Evolutionary conservation across 2,113 vertebrate genomes (phyloP).

Genomic region (Carassius auratus): DNA sequence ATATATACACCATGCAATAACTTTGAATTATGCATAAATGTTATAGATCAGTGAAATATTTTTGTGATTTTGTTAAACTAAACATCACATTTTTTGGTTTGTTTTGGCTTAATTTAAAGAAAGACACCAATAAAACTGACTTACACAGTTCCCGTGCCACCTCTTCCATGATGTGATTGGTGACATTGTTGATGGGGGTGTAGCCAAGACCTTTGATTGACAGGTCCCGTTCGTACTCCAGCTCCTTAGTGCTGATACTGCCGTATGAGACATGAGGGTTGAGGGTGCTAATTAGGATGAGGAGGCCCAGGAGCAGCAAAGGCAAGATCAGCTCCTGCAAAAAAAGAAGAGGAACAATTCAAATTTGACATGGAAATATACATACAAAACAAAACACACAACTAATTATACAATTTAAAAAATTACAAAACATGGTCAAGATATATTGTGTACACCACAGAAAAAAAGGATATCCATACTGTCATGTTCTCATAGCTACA

Average conservation of each 20-base stretch:
- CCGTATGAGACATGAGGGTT: conserved; percentile 76
- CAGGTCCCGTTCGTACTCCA: conserved; percentile 61
- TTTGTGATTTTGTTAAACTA: not conserved
- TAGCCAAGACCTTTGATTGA: conserved; percentile 72
- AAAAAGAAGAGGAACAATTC: not conserved
- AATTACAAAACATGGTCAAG: too few species aligned
- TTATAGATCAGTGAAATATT: not conserved
- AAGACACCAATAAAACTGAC: conserved; percentile 39
- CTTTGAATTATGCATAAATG: not conserved
- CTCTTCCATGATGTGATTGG: conserved; percentile 81
- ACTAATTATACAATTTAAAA: too few species aligned
- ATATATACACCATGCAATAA: too few species aligned
- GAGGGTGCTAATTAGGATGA: conserved; percentile 77
- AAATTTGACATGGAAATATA: not conserved
- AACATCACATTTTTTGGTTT: not conserved
- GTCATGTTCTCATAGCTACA: not conserved
- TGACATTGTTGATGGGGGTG: conserved; percentile 75
- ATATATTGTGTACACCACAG: too few species aligned
- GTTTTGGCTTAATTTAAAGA: not conserved
- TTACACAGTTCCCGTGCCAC: conserved; percentile 75
- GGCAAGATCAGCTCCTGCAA: conserved; percentile 77
- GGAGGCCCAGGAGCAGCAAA: conserved; percentile 70
- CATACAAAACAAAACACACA: too few species aligned
- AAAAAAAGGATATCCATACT: not conserved
- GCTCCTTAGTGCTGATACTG: conserved; percentile 70